A percentile compares a stretch with the other conserved stretches of the same genome.
Evolutionary conservation across 2,888 invertebrate species (phyloP).

Genomic region (Calameuta idolon): DNA sequence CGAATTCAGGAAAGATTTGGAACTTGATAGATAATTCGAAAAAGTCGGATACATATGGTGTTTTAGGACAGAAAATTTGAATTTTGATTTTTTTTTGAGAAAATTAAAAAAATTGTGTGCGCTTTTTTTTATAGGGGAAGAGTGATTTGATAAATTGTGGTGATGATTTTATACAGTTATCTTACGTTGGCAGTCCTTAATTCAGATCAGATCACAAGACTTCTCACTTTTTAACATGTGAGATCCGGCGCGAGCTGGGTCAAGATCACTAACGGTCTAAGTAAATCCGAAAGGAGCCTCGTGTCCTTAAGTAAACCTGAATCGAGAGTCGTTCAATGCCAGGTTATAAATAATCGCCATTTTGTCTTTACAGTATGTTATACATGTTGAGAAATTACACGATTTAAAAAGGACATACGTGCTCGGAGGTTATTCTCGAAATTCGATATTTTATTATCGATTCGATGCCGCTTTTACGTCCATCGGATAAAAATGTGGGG

Average conservation of each 20-base stretch:
- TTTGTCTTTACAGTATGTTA: neutral
- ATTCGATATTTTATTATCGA: neutral
- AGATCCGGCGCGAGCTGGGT: conserved; percentile 32
- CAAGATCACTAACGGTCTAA: conserved; percentile 35
- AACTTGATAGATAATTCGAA: neutral
- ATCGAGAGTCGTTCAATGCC: conserved; percentile 8
- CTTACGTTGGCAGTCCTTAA: neutral
- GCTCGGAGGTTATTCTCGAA: neutral
- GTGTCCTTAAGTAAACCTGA: conserved; percentile 5
- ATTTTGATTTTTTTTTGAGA: no score
- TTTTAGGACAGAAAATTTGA: neutral
- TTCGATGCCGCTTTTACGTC: neutral
- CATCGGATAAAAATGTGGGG: neutral
- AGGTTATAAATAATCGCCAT: neutral
- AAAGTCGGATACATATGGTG: neutral
- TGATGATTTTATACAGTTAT: neutral
- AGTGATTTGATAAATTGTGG: neutral
- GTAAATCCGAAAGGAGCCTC: conserved; percentile 25
- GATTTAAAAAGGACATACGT: neutral
- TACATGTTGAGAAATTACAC: neutral
- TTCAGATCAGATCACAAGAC: neutral
- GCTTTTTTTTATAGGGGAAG: no score
- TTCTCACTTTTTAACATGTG: neutral
- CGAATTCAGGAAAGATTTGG: neutral
- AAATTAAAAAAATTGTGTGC: no score